These are phyloP conservation scores for Zaprionus africanus DNA, from an alignment of 1,140 invertebrate genomes.

Conservation along the genomic window DNA sequence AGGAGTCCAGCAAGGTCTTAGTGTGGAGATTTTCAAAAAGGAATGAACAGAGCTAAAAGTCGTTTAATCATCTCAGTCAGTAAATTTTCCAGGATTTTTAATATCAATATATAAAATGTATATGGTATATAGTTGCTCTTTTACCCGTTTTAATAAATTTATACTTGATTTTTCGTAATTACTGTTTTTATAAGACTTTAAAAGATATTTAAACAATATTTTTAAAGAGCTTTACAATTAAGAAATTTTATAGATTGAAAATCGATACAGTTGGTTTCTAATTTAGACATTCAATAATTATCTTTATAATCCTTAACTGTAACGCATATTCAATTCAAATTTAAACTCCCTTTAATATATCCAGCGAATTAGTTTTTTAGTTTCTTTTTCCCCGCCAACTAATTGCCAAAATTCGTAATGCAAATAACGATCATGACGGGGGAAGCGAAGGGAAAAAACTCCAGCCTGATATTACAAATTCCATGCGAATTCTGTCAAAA, in stretches of 20 bases:
- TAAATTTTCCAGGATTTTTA: too few relatives aligned
- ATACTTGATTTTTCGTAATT: too few relatives aligned
- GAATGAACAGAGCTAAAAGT: background rate
- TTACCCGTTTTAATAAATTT: too few relatives aligned
- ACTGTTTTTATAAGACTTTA: too few relatives aligned
- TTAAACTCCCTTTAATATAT: background rate
- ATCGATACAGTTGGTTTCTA: too few relatives aligned
- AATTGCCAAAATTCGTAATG: constrained; percentile 20
- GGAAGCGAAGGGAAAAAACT: background rate
- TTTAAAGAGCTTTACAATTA: too few relatives aligned
- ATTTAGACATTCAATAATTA: too few relatives aligned
- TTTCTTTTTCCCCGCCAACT: background rate
- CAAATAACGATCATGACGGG: background rate
- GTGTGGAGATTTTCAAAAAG: background rate
- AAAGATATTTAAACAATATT: too few relatives aligned
- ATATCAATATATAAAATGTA: too few relatives aligned
- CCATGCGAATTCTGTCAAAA: constrained; percentile 17
- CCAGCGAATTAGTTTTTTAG: background rate
- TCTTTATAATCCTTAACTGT: too few relatives aligned
- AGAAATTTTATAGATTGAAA: too few relatives aligned
- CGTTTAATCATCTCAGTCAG: background rate
- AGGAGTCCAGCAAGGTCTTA: background rate
- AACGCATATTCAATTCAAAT: background rate
- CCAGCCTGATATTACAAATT: constrained; percentile 23
- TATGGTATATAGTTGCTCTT: too few relatives aligned